Evolutionary conservation across 2,888 invertebrate genomes (phyloP), one percentile per base, ranked within the genome.

Genomic region (Watsonalla binaria): DNA sequence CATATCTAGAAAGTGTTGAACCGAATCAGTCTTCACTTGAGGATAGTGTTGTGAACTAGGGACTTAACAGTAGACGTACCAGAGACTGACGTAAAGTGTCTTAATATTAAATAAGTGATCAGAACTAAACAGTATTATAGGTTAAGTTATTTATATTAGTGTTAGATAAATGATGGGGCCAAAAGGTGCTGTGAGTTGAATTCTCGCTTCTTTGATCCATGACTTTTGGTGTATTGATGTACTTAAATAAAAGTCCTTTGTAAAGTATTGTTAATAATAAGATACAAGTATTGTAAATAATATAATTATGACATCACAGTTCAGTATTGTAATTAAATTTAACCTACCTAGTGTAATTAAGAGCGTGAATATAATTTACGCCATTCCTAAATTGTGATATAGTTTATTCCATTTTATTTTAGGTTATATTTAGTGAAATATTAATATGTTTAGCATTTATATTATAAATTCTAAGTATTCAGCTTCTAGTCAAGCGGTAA

Each of bases 371-470:
- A 7, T 47, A 51, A 67, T 66, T 71, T 78, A 65, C 86, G 88
- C 81, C 72, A 87, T 89, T 90, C 90, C 90, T 89, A 86, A 82
- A 82, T 83, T 90, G 89, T 90, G 89, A 90, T 90, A 88, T 80
- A 81, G 76, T 74, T 55, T 78, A 81, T 82, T 85, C 80, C 77
- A 83, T 76, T 78, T 78, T 72, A 71, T 72, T 62, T 81, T 73
- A 11, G 68, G 63, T 63, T 64, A 60, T 62, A 60, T 60, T 65
- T 72, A 76, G 65, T 66, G 67, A 63, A 57, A 65, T 55, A 14
- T 56, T 61, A 54, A 39, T 37, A 37, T 15, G 49, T 58, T 66
- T 65, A 59, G 65, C 56, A 62, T 67, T 66, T 68, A 63, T 53
- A 62, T 64, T 61, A 52, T 51, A 37, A 51, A 58, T 48, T 47